Evolutionary conservation across 2,888 invertebrate genomes (phyloP).

Genomic region (Apamea sordens): DNA sequence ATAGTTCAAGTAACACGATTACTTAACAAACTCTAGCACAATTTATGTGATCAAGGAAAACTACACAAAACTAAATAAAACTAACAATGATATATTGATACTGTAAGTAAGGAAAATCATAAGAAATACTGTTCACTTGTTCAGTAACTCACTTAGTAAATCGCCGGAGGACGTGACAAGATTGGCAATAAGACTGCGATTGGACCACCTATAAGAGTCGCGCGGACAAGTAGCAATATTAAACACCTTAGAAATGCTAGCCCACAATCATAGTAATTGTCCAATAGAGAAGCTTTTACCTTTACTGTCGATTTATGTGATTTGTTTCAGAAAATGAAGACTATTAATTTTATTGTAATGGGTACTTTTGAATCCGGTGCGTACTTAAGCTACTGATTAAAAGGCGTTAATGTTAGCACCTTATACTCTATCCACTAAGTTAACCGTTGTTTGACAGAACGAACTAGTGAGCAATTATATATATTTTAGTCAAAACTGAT

Average conservation of each 20-base stretch:
- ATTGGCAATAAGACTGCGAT: slow-evolving; percentile 22
- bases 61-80: slow-evolving; percentile 9
- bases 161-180: slow-evolving; percentile 48
- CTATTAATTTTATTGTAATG: neutral
- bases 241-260: slow-evolving; percentile 36
- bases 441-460: too few species aligned
- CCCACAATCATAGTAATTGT: slow-evolving; percentile 21
- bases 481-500: too few species aligned
- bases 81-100: slow-evolving; percentile 20
- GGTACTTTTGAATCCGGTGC: neutral
- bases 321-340: neutral
- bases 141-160: slow-evolving; percentile 26
- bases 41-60: slow-evolving; percentile 34
- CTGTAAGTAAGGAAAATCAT: slow-evolving; percentile 37
- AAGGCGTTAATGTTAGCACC: neutral
- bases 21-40: neutral
- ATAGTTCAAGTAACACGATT: neutral
- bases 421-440: too few species aligned
- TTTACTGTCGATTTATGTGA: neutral
- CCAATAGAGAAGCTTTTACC: neutral
- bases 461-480: too few species aligned
- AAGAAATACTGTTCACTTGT: slow-evolving; percentile 38
- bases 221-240: slow-evolving; percentile 48
- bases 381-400: neutral
- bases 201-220: slow-evolving; percentile 43